Conservation (phyloP, 2,797 vertebrate species). For the Orestias chungarensis region DNA sequence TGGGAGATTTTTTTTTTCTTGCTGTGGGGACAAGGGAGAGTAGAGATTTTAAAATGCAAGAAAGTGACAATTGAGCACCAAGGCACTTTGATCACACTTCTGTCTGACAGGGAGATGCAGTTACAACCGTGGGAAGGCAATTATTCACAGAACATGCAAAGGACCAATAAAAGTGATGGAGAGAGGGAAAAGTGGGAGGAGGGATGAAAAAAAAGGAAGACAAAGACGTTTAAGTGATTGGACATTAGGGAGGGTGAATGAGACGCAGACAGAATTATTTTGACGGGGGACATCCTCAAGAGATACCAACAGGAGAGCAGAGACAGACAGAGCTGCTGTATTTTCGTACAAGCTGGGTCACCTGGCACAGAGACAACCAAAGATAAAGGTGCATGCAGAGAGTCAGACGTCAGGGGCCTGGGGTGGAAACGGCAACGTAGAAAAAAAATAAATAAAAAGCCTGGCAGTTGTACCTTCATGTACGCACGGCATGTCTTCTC, state of each 20-base stretch:
- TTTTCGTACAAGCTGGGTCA: slow-evolving; percentile 49
- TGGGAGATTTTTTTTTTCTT: slow-evolving; percentile 27
- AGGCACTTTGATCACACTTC: slow-evolving; percentile 81
- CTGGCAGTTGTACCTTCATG: slow-evolving; percentile 93
- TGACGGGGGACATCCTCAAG: slow-evolving; percentile 43
- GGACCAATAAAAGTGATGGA: slow-evolving; percentile 63
- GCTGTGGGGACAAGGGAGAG: slow-evolving; percentile 51
- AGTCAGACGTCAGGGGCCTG: slow-evolving; percentile 78
- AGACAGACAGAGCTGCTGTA: slow-evolving; percentile 55
- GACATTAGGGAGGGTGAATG: slow-evolving; percentile 24
- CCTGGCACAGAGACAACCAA: slow-evolving; percentile 62
- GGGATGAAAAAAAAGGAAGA: slow-evolving; percentile 33
- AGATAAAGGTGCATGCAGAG: slow-evolving; percentile 78
- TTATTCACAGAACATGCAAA: slow-evolving; percentile 92
- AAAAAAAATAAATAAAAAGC: slow-evolving; percentile 38
- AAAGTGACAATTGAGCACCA: slow-evolving; percentile 73
- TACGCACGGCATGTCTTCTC: slow-evolving; percentile 99
- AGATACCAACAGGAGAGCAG: slow-evolving; percentile 57
- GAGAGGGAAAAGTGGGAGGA: slow-evolving; percentile 26
- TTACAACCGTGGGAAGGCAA: slow-evolving; percentile 82
- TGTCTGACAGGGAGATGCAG: slow-evolving; percentile 79
- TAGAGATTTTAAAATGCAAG: slow-evolving; percentile 70
- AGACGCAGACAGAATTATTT: slow-evolving; percentile 49
- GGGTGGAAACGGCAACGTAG: slow-evolving; percentile 77
- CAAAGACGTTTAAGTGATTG: slow-evolving; percentile 52